Evolutionary conservation across 2,888 invertebrate species (phyloP).

Genomic region (Nyleta sp.): DNA sequence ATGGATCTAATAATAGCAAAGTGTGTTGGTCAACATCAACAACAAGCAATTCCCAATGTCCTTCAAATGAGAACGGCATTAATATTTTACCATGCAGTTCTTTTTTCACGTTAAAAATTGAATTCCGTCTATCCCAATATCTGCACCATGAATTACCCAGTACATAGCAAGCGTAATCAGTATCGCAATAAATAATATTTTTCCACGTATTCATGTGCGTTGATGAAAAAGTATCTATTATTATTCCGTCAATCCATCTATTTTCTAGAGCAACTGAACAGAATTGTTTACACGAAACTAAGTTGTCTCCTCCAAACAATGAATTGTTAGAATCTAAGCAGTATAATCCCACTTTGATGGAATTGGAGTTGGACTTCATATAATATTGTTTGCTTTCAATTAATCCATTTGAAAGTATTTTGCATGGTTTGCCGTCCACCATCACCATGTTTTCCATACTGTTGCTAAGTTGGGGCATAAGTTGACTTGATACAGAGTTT

Average conservation of each 20-base stretch:
- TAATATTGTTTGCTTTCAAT: neutral
- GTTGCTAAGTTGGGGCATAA: too few species aligned
- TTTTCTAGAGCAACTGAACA: neutral
- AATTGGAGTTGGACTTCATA: neutral
- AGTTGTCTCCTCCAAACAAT: neutral
- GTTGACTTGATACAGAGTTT: too few species aligned
- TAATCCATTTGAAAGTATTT: constrained; percentile 19
- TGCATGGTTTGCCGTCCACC: neutral
- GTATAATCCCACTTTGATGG: neutral
- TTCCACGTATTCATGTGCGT: constrained; percentile 6
- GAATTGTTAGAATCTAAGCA: neutral
- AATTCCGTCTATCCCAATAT: neutral
- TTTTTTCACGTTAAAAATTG: constrained; percentile 6
- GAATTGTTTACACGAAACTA: neutral
- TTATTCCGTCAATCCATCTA: constrained; percentile 10
- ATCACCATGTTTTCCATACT: too few species aligned
- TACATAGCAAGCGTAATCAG: neutral
- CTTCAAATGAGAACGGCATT: constrained; percentile 21
- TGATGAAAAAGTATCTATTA: neutral
- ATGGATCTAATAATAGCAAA: constrained; percentile 5
- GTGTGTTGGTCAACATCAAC: constrained; percentile 10
- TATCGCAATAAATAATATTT: neutral
- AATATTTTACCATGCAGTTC: constrained; percentile 1
- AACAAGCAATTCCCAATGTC: constrained; percentile 15
- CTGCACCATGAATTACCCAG: neutral